Evolutionary conservation across 2,888 invertebrate genomes (phyloP), one percentile per base, ranked within the genome.

Genomic region (Agriotes lineatus): DNA sequence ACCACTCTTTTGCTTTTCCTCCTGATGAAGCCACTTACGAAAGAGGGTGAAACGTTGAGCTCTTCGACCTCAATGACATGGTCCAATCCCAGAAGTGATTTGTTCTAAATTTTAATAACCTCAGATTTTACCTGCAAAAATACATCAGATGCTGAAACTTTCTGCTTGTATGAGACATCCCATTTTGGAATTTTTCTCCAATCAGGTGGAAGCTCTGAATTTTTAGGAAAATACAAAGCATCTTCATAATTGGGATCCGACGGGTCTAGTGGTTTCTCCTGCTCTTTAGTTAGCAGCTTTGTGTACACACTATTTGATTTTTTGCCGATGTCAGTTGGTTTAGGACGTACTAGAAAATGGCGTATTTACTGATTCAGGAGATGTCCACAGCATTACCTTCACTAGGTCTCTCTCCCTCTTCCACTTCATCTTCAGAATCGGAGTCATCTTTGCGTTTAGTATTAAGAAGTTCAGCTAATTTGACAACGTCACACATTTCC

Each of bases 81-180:
- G n/a, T n/a, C n/a, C n/a, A n/a, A n/a, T n/a, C n/a, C n/a, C n/a
- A n/a, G n/a, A n/a, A n/a, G n/a, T n/a, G 45, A 35, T 44, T 10
- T 20, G 16, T 19, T 72, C 57, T 42, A 72, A n/a, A n/a, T n/a
- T n/a, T n/a, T n/a, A n/a, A n/a, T n/a, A n/a, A n/a, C n/a, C n/a
- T n/a, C n/a, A n/a, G n/a, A n/a, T n/a, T n/a, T n/a, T 81, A 93
- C 94, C 86, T 94, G 93, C 57, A 97, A 86, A 83, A 90, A 97
- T 6, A 96, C 89, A 83, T 97, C 96, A 82, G 95, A 93, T 0
- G 96, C 89, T 6, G 92, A 89, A 0, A 97, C 93, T 33, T 92
- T 88, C 83, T 97, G 97, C 75, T 93, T 92, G 83, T 95, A 96
- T 73, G 90, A 88, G 82, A 96, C 91, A 35, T 91, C 90, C 85